Conservation (phyloP, 2,888 invertebrate species). For the Zeuzera pyrina region DNA sequence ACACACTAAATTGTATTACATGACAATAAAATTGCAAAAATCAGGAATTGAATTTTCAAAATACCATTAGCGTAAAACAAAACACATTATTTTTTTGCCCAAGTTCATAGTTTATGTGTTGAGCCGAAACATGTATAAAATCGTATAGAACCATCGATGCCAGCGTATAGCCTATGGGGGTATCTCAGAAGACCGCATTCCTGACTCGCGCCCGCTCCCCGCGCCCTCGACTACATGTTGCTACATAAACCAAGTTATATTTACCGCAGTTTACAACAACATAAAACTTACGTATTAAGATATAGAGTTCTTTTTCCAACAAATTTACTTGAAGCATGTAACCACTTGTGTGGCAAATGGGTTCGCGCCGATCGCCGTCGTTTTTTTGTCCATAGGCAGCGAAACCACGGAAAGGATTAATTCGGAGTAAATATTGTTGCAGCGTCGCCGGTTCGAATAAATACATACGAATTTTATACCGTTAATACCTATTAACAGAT, state of each 20-base stretch:
- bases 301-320: conserved; percentile 25
- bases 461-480: too few relatives aligned
- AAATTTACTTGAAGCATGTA: background rate
- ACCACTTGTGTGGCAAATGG: conserved; percentile 9
- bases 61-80: too few relatives aligned
- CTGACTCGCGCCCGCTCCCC: conserved; percentile 36
- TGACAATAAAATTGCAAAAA: too few relatives aligned
- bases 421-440: conserved; percentile 60
- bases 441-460: too few relatives aligned
- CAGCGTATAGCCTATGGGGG: conserved; percentile 48
- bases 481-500: too few relatives aligned
- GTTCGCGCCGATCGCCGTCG: conserved; percentile 40
- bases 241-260: conserved; percentile 24
- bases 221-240: conserved; percentile 36
- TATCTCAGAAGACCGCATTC: conserved; percentile 67
- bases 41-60: too few relatives aligned
- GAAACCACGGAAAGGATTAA: conserved; percentile 66
- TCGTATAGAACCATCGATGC: conserved; percentile 46
- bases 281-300: conserved; percentile 10
- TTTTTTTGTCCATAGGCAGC: conserved; percentile 54
- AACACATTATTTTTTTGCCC: too few relatives aligned
- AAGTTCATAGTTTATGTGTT: conserved; percentile 26
- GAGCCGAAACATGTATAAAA: conserved; percentile 25
- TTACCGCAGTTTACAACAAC: conserved; percentile 7
- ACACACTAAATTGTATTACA: too few relatives aligned